phyloP scores from a whole-genome alignment of 2,888 invertebrate species.

The Thyatira batis region DNA sequence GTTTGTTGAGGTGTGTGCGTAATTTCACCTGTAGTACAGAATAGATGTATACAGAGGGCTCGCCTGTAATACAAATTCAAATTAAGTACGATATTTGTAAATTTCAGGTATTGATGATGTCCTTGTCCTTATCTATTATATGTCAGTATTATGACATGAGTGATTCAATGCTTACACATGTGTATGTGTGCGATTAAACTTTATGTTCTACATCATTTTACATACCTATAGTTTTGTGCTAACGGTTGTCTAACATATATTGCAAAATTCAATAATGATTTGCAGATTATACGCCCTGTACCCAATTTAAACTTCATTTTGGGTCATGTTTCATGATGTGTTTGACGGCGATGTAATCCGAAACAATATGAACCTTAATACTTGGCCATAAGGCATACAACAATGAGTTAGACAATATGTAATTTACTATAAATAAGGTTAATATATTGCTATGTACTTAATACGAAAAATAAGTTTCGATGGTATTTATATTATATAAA shows the following conservation, averaged over 20 bases:
- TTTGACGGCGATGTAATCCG: neutral
- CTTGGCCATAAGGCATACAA: neutral
- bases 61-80: too few species aligned
- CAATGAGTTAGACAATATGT: too few species aligned
- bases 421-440: too few species aligned
- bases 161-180: neutral
- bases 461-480: too few species aligned
- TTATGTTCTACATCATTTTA: neutral
- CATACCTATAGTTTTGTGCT: neutral
- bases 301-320: neutral
- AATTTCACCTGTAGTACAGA: neutral
- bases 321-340: neutral
- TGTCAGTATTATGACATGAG: neutral
- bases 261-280: neutral
- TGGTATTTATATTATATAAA: too few species aligned
- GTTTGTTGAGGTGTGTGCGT: slow-evolving; percentile 5
- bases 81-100: too few species aligned
- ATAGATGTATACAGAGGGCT: neutral
- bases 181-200: neutral
- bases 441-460: too few species aligned
- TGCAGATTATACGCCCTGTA: neutral
- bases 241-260: neutral
- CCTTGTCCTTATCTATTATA: neutral
- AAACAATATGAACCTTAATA: neutral
- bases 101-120: too few species aligned